phyloP scores from a whole-genome alignment of 2,113 vertebrate genomes.

The Sinocyclocheilus grahami region DNA sequence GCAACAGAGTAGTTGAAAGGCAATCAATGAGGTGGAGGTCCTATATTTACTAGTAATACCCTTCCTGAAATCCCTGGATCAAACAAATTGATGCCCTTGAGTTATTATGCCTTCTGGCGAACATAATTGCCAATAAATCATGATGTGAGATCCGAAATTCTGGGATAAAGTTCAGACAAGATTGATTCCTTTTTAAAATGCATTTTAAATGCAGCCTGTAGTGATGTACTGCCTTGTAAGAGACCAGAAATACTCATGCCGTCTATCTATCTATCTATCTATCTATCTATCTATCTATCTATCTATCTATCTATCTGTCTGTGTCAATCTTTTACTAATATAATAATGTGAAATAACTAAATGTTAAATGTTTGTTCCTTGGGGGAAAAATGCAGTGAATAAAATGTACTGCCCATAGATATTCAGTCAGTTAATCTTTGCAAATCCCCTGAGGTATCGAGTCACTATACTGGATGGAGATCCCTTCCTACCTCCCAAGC shows the following conservation, averaged over 20 bases:
- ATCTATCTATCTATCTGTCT: neutral
- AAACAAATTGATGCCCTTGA: slow-evolving; percentile 12
- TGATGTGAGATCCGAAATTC: slow-evolving; percentile 11
- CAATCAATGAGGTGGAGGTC: slow-evolving; percentile 23
- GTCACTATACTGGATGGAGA: neutral
- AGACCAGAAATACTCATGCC: neutral
- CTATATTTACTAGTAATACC: slow-evolving; percentile 21
- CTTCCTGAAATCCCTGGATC: slow-evolving; percentile 16
- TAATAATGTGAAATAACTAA: too few species aligned
- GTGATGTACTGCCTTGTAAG: neutral
- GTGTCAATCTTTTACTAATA: too few species aligned
- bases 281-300: neutral
- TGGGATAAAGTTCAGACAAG: neutral
- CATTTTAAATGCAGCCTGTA: neutral
- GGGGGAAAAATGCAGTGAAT: neutral
- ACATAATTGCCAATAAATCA: slow-evolving; percentile 15
- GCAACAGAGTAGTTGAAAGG: slow-evolving; percentile 9
- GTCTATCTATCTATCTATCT: neutral
- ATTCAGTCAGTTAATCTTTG: slow-evolving; percentile 37
- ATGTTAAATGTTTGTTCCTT: neutral
- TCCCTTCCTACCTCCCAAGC: slow-evolving; percentile 32
- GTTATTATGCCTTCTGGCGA: slow-evolving; percentile 18
- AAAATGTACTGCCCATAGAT: neutral
- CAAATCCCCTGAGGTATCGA: slow-evolving; percentile 43
- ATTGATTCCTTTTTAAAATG: neutral